Conservation (phyloP, 2,888 invertebrate species). For the Macaria notata region DNA sequence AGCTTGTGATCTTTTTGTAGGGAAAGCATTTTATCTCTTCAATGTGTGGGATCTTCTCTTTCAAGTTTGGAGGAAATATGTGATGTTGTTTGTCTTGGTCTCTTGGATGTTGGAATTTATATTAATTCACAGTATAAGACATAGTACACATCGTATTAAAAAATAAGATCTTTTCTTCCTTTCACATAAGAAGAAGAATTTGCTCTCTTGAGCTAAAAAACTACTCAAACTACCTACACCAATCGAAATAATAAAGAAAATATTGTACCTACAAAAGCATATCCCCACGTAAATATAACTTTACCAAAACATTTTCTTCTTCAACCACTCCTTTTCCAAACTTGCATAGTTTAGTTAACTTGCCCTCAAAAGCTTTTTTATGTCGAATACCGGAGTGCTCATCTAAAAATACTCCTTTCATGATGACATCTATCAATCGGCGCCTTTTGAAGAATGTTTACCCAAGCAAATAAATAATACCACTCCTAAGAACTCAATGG, state of each 20-base stretch:
- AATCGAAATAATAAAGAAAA: too few species aligned
- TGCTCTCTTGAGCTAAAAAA: too few species aligned
- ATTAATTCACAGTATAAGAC: too few species aligned
- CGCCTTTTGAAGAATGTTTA: conserved; percentile 48
- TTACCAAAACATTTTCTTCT: too few species aligned
- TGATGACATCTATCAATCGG: conserved; percentile 49
- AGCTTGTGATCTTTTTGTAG: conserved; percentile 27
- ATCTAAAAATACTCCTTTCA: conserved; percentile 31
- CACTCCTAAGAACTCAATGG: conserved; percentile 56
- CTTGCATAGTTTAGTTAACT: conserved; percentile 1
- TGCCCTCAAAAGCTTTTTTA: conserved; percentile 19
- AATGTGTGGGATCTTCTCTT: conserved; percentile 9
- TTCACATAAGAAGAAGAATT: too few species aligned
- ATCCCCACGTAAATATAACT: too few species aligned
- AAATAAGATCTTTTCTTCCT: too few species aligned
- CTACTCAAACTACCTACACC: too few species aligned
- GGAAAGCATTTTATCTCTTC: conserved; percentile 21
- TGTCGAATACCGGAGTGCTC: conserved; percentile 17
- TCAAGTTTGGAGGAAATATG: not conserved
- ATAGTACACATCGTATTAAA: too few species aligned
- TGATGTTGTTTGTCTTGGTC: not conserved
- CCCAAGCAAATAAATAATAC: conserved; percentile 58
- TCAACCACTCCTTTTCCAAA: not conserved
- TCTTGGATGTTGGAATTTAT: too few species aligned
- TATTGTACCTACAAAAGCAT: too few species aligned